Conservation (phyloP, 2,888 invertebrate genomes). For the Acleris cristana region DNA sequence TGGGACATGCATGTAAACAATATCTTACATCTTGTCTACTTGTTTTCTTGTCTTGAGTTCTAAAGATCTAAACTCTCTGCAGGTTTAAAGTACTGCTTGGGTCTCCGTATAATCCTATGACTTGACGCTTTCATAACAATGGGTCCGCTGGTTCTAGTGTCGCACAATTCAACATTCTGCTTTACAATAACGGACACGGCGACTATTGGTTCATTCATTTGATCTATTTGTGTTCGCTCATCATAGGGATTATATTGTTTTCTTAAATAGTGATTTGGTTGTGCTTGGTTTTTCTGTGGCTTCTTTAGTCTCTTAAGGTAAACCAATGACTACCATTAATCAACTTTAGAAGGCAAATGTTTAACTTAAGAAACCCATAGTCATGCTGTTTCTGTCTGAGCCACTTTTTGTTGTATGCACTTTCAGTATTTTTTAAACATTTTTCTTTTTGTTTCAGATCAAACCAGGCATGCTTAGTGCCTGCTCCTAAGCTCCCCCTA, state of each 20-base stretch:
- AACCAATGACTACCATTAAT: no score
- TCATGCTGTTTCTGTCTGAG: no score
- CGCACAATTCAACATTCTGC: slow-evolving; percentile 20
- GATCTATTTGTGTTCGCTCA: neutral
- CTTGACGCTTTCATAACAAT: slow-evolving; percentile 20
- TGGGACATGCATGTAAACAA: no score
- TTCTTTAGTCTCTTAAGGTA: neutral
- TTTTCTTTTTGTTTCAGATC: slow-evolving; percentile 65
- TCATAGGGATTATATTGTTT: neutral
- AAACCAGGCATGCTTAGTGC: slow-evolving; percentile 53
- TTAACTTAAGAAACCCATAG: no score
- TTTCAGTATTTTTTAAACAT: neutral
- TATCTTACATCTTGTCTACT: no score
- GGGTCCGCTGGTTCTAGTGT: slow-evolving; percentile 10
- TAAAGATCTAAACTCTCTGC: no score
- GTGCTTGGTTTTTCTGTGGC: neutral
- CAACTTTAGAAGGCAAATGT: no score
- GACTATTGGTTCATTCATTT: neutral
- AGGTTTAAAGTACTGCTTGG: no score
- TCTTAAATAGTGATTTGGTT: neutral
- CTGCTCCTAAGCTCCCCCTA: slow-evolving; percentile 43
- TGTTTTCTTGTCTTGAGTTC: no score
- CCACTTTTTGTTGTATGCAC: no score
- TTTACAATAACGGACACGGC: slow-evolving; percentile 3
- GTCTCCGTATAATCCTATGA: neutral